phyloP scores from a whole-genome alignment of 2,888 invertebrate species.

The Aricia artaxerxes region DNA sequence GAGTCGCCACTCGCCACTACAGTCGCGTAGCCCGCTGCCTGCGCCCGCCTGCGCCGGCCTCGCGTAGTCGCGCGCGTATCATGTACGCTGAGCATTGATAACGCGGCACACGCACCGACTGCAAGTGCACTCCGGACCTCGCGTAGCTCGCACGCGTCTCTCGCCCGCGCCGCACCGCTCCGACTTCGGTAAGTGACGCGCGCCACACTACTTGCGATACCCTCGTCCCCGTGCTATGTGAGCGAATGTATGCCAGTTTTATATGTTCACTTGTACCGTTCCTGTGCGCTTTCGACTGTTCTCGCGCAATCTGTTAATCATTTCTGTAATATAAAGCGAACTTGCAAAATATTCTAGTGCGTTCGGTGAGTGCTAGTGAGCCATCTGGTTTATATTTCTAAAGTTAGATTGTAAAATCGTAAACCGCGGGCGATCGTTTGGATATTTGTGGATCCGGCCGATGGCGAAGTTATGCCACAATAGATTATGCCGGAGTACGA shows the following conservation, averaged over 20 bases:
- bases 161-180: constrained; percentile 50
- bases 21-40: constrained; percentile 74
- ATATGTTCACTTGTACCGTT: background rate
- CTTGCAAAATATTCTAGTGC: constrained; percentile 25
- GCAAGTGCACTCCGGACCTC: constrained; percentile 52
- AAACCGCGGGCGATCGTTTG: constrained; percentile 71
- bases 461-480: constrained; percentile 30
- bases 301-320: background rate
- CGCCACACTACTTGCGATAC: constrained; percentile 38
- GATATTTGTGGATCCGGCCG: constrained; percentile 55
- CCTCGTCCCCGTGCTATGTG: constrained; percentile 36
- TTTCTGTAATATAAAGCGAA: background rate
- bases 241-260: constrained; percentile 45
- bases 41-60: constrained; percentile 74
- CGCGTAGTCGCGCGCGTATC: constrained; percentile 67
- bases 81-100: constrained; percentile 69
- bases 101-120: constrained; percentile 56
- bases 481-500: constrained; percentile 18
- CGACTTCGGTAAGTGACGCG: constrained; percentile 50
- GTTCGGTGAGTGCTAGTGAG: constrained; percentile 70
- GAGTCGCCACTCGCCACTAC: constrained; percentile 60
- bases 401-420: constrained; percentile 80
- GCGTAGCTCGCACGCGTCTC: constrained; percentile 45
- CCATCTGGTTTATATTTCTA: constrained; percentile 80
- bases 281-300: background rate